phyloP scores from a whole-genome alignment of 2,888 invertebrate genomes.

The Leucophenga montana region DNA sequence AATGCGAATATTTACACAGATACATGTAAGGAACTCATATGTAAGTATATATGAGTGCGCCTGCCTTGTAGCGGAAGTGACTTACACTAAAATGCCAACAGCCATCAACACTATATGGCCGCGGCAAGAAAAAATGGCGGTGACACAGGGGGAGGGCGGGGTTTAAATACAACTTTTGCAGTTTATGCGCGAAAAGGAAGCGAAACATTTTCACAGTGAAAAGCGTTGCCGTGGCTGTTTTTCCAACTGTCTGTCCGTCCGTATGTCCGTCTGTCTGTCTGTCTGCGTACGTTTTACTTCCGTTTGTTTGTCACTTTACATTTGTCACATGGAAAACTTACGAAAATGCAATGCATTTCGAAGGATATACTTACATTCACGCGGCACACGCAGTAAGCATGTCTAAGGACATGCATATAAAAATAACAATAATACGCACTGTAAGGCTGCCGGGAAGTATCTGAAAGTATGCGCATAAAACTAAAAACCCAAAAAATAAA shows the following conservation, averaged over 20 bases:
- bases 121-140: background rate
- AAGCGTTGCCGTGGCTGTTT: background rate
- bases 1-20: background rate
- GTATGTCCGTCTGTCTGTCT: no score
- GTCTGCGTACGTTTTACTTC: constrained; percentile 14
- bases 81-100: constrained; percentile 17
- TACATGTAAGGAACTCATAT: background rate
- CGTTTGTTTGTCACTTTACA: constrained; percentile 43
- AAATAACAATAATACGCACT: constrained; percentile 48
- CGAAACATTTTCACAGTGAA: constrained; percentile 4
- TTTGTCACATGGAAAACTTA: constrained; percentile 37
- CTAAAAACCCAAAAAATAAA: background rate
- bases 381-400: constrained; percentile 25
- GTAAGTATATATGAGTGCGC: background rate
- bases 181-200: constrained; percentile 17
- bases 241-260: background rate
- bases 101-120: constrained; percentile 28
- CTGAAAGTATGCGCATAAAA: constrained; percentile 2
- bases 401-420: constrained; percentile 36
- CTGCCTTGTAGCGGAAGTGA: constrained; percentile 6
- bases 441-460: constrained; percentile 28
- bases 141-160: no score
- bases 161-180: constrained; percentile 9
- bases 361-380: constrained; percentile 5
- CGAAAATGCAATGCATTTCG: constrained; percentile 25